Base-by-base conservation (phyloP, 2,888 invertebrate genomes). In the Eupelmus urozonus region DNA sequence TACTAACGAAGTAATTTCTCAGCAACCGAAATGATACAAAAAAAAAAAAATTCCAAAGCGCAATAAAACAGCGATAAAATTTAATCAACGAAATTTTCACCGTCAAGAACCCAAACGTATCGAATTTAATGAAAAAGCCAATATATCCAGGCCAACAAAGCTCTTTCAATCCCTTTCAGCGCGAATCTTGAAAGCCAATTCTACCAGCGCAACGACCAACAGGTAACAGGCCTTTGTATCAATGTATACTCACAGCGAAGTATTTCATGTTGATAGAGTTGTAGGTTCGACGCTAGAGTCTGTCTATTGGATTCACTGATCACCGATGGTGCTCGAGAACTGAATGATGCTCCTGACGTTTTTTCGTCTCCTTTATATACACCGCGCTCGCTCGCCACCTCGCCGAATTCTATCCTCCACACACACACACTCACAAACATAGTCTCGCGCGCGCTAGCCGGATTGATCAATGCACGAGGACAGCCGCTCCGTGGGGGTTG, bases 331-430 rank as follows among this genome's bases (percentile, higher is more conserved):
- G 80, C 59, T 67, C 78, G 77, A 81, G 69, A 81, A 84, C 84
- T 82, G 87, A 88, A 84, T 88, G 88, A 87, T 87, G 85, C 85
- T 81, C 69, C 76, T 85, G 78, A 80, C 80, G 83, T 83, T 82
- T 53, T 80, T 80, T 78, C 79, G 81, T 79, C 83, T 82, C 82
- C 83, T 85, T 87, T 88, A 87, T 88, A 88, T 88, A 88, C 71
- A 34, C 82, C 65, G 80, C 27, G 63, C 66, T 80, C 80, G 59
- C 65, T 80, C 80, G 82, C 29, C 29, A 25, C 25, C 51, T 25
- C 11, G 29, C 2, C 55, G 40, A 45, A 27, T 25, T 65, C 34
- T 34, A 34, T n/a, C 34, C 5, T 34, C 5, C 40, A 5, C 83
- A 84, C 83, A 86, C 42, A 85, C 81, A 82, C 79, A 66, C 73